Conservation (phyloP, 2,113 vertebrate species). For the Struthio camelus region DNA sequence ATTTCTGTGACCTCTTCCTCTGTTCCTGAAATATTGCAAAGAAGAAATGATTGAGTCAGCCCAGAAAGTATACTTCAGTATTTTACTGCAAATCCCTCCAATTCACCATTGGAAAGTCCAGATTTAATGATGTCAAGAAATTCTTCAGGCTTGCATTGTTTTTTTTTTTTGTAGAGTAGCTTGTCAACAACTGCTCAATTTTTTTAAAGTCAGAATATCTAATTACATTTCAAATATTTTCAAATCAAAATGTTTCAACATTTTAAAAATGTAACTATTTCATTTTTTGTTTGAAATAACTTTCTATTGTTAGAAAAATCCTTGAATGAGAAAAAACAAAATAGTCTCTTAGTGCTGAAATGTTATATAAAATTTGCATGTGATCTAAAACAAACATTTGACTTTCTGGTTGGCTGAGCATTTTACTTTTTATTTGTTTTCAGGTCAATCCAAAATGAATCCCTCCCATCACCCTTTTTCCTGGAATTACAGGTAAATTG, state of each 20-base stretch:
- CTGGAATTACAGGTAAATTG: neutral
- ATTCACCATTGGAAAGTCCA: neutral
- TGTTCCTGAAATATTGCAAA: neutral
- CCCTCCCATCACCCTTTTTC: neutral
- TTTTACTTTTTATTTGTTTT: neutral
- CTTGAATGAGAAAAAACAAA: neutral
- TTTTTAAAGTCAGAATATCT: neutral
- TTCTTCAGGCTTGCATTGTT: neutral
- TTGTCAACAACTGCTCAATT: neutral
- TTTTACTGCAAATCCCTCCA: neutral
- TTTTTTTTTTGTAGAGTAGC: neutral
- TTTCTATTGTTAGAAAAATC: neutral
- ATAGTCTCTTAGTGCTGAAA: neutral
- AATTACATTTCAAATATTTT: neutral
- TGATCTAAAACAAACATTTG: neutral
- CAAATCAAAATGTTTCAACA: neutral
- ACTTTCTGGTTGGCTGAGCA: neutral
- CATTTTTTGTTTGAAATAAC: neutral
- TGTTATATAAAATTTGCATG: neutral
- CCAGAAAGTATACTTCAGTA: neutral
- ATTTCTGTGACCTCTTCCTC: neutral
- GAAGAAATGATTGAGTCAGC: neutral
- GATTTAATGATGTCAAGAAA: neutral
- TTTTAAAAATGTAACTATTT: neutral
- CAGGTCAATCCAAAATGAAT: neutral